Base-by-base conservation (phyloP, 2,797 vertebrate genomes). In the Gadopsis bispinosus region DNA sequence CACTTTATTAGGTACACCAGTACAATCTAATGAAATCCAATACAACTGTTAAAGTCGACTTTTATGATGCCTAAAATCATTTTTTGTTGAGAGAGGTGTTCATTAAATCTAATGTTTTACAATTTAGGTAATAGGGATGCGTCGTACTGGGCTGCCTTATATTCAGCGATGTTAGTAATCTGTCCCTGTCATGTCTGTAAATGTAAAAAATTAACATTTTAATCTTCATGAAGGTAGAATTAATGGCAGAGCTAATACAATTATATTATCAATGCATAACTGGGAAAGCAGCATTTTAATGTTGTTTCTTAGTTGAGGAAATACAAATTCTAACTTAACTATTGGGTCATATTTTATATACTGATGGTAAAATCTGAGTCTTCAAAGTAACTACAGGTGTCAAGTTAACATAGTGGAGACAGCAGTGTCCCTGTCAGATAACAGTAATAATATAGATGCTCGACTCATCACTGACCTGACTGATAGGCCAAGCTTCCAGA, bases 401-500 rank as follows among this genome's bases (percentile, higher is more conserved):
- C 1, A 48, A 41, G 45, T 26, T 22, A 33, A 54, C 55, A 26
- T 3, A 31, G 37, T 3, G 2, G 26, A 43, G 26, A 31, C 19
- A 20, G 62, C 39, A 39, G 31, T 26, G 31, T 47, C 31, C 3
- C 45, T 54, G 26, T 73, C 45, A 80, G 43, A 56, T 74, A 47
- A 33, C 26, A 26, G 26, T 33, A 33, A 66, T 58, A 67, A n/a
- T 17, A 68, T 14, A 9, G 0, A 63, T n/a, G 33, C 17, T 51
- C 26, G 26, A 26, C 37, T 55, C 64, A n/a, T 77, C 33, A 22
- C 54, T 61, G 43, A 41, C 12, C 39, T 74, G 69, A 48, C 48
- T 60, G 19, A 63, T 43, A 56, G 14, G 50, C 45, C 1, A 6
- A 71, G 59, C 62, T 73, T 61, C 17, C 39, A 54, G 31, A 82